Percentiles rank a stretch among this genome's conserved stretches.
These are phyloP conservation scores for Acipenser ruthenus DNA, from an alignment of 2,797 vertebrate species.

Conservation along the genomic window DNA sequence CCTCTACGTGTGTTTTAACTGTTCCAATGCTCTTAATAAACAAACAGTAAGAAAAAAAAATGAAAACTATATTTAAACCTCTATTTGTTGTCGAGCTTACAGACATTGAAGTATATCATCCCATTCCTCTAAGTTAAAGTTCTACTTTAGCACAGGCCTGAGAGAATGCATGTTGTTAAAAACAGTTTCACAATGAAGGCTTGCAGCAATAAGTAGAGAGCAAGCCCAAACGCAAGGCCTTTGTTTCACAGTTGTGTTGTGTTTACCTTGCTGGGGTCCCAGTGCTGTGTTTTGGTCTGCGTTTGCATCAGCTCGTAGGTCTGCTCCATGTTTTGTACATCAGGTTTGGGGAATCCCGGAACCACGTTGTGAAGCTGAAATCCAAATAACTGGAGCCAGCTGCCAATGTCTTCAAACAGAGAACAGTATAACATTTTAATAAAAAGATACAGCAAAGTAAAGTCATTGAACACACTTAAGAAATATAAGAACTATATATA, in stretches of 20 bases:
- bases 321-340: constrained; percentile 79
- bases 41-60: too few relatives aligned
- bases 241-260: neutral
- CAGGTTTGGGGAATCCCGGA: constrained; percentile 91
- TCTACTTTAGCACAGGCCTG: neutral
- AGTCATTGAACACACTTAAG: neutral
- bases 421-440: constrained; percentile 1
- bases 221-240: neutral
- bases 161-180: neutral
- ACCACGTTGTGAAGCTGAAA: constrained; percentile 97
- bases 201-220: neutral
- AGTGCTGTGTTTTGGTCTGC: constrained; percentile 90
- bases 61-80: too few relatives aligned
- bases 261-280: constrained; percentile 91
- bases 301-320: constrained; percentile 89
- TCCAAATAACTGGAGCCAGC: constrained; percentile 94
- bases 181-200: too few relatives aligned
- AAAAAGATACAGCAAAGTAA: neutral
- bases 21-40: too few relatives aligned
- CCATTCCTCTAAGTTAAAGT: neutral
- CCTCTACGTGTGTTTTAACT: too few relatives aligned
- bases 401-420: constrained; percentile 75
- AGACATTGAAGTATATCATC: too few relatives aligned
- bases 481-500: too few relatives aligned
- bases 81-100: too few relatives aligned